Evolutionary conservation across 2,888 invertebrate genomes (phyloP), one percentile per base, ranked within the genome.

Genomic region (Nasonovia ribisnigri): DNA sequence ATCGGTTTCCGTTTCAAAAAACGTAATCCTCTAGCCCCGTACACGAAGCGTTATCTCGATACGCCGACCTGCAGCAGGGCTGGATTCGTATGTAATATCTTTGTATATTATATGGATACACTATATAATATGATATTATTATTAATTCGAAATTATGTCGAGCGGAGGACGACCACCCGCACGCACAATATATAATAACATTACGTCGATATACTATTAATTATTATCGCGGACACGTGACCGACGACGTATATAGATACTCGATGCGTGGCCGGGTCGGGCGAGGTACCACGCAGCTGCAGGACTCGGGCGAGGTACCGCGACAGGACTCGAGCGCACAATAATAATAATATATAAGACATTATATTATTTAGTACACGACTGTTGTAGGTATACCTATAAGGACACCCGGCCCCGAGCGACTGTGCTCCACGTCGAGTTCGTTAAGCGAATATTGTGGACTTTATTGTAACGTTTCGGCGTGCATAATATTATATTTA

Each of bases 111-210:
- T 36, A 54, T 26, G 13, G 13, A 29, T 26, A 67, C 0, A 24
- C 2, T 13, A 46, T 16, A 26, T n/a, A 26, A 26, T 57, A 46
- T 26, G 11, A 8, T 77, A 20, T 36, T 16, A 16, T 67, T 51
- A 77, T 77, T 36, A 77, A 77, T n/a, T 77, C 36, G 36, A 77
- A 77, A 77, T 20, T 77, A 77, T 77, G 43, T 42, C 42, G 51
- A 43, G 90, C 57, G 29, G 60, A 16, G 43, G 89, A 20, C n/a
- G 89, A 92, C 92, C 92, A 92, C 92, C 92, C 60, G 92, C 16
- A n/a, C 48, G 77, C 51, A 51, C 51, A 86, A 91, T 46, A 46
- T 46, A 46, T 46, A 4, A 46, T 5, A 46, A 46, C 8, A 46
- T 46, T 46, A 46, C 60, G 60, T 60, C 46, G 86, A 87, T 92